phyloP scores from a whole-genome alignment of 1,140 invertebrate genomes.

The Lycorma delicatula region DNA sequence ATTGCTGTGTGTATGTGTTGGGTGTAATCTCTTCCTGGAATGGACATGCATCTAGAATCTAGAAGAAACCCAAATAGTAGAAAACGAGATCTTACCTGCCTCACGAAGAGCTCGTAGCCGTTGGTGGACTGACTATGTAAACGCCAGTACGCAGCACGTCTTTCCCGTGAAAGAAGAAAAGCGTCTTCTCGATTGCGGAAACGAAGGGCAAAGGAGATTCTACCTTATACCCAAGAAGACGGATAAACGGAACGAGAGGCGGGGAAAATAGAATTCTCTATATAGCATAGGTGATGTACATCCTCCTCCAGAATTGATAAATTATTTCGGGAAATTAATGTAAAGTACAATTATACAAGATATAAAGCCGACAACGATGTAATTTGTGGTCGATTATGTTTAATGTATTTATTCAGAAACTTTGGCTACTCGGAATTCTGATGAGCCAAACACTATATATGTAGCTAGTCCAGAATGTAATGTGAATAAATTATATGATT shows the following conservation, averaged over 20 bases:
- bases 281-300: too few species aligned
- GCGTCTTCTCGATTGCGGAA: not conserved
- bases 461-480: too few species aligned
- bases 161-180: not conserved
- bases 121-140: not conserved
- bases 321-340: too few species aligned
- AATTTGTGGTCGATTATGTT: too few species aligned
- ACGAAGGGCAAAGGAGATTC: not conserved
- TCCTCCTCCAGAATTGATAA: too few species aligned
- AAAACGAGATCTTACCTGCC: not conserved
- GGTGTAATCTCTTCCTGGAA: constrained; percentile 22
- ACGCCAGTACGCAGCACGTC: not conserved
- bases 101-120: not conserved
- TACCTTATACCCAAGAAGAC: not conserved
- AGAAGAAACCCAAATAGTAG: not conserved
- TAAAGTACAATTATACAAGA: too few species aligned
- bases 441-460: too few species aligned
- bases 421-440: too few species aligned
- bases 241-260: not conserved
- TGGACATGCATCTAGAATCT: too few species aligned
- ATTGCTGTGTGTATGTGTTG: constrained; percentile 21
- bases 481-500: too few species aligned
- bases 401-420: too few species aligned
- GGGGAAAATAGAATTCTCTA: not conserved
- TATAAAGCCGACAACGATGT: too few species aligned